Base-by-base conservation (phyloP, 2,113 vertebrate species). In the Reinhardtius hippoglossoides region DNA sequence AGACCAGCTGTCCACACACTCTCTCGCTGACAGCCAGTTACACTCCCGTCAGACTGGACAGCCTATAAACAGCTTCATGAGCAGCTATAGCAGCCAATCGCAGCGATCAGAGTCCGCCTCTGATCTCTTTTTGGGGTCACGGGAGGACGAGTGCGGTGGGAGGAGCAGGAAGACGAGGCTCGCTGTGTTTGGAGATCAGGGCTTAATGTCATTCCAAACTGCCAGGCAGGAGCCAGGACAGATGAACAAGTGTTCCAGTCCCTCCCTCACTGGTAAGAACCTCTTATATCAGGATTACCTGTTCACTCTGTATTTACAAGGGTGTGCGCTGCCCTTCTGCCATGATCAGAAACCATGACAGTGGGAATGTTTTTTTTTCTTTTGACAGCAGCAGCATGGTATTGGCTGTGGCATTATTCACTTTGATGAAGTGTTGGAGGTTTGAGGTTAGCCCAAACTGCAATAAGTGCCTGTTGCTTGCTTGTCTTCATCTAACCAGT, bases 171-270 rank as follows among this genome's bases (percentile, higher is more conserved):
- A 96, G 91, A 94, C 95, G 90, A 96, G 94, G 78, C 95, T 96
- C 63, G 92, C 96, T 86, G 96, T 96, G 65, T 99, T 98, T 93
- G 96, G 96, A 93, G 97, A 97, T 87, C 96, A 96, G 89, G 96
- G 97, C 93, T 88, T 97, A 84, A 95, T 96, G 79, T 93, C 95
- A 70, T 98, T 99, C 92, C 96, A 96, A 89, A 93, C 94, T 73
- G 95, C 91, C 73, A 93, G 94, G 83, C 97, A 95, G 95, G 78
- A 96, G 94, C 79, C 90, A 91, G 95, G 82, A 82, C 91, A 92
- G 84, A 89, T 93, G 75, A 97, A 94, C 0, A 92, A 96, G 82
- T 92, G 95, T 87, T 92, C 91, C 56, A 91, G 88, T 90, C 74
- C 95, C 60, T 63, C 94, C 52, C 93, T 95, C 82, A 90, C 96